Evolutionary conservation across 2,797 vertebrate species (phyloP), one percentile per base, ranked within the genome.

Genomic region (Notolepis coatsorum): DNA sequence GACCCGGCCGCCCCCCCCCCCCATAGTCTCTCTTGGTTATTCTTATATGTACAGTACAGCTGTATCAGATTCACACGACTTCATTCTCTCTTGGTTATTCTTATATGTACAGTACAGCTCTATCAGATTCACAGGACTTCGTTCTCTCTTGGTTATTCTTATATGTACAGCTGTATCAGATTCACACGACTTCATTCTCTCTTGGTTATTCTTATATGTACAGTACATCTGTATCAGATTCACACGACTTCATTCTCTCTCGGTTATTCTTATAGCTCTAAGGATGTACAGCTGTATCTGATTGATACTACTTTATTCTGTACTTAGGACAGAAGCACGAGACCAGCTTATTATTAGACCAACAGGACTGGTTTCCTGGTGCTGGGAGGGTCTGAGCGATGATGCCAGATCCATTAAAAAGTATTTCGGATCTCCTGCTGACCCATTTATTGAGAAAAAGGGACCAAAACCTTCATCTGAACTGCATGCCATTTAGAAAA

Each of bases 391-490:
- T 77, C 72, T 65, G 58, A 54, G 76, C 39, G n/a, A 56, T 69
- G 58, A 69, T 27, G 21, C 33, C 15, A 37, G 49, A 65, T 42
- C 7, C 20, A 12, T 24, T 52, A 23, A 15, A 30, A 50, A 7
- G 24, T 20, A n/a, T 50, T 65, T 59, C 65, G 54, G 72, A 77
- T 75, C 60, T 67, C 45, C 69, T 75, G 73, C 64, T 53, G 70
- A 76, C 64, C 45, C 31, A 15, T 23, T 28, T 12, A 45, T 35
- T 42, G 7, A 45, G 24, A 28, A 13, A 80, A 85, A 80, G 79
- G 81, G 87, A 87, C 84, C 78, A 84, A 84, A 75, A 12, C 63
- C 65, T 51, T 68, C 65, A 71, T 49, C 46, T 67, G 65, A 62
- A 76, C 68, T 64, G 67, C 79, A 76, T 78, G 68, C 65, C 65